A percentile compares a stretch with the other conserved stretches of the same genome.
Conservation (phyloP, 2,797 vertebrate genomes). For the Heteromormyrus szaboi region DNA sequence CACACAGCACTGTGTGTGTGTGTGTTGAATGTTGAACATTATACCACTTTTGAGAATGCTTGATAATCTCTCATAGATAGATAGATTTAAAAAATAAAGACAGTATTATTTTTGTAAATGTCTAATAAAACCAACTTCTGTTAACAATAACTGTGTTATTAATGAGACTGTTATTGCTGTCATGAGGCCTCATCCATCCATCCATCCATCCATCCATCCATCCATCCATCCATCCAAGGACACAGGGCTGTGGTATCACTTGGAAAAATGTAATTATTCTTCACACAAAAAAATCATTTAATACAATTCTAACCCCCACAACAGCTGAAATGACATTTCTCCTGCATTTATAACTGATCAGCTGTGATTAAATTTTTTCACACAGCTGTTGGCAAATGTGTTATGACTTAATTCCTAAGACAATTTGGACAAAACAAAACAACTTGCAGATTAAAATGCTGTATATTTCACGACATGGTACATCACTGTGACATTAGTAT, state of each 20-base stretch:
- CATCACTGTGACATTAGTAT: not conserved
- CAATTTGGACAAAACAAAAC: not conserved
- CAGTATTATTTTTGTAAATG: not conserved
- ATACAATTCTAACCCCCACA: not conserved
- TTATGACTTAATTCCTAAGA: not conserved
- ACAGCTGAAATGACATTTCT: not conserved
- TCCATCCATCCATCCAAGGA: not conserved
- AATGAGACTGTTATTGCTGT: not conserved
- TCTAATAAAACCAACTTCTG: not conserved
- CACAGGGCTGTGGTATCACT: not conserved
- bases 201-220: not conserved
- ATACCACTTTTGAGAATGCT: not conserved
- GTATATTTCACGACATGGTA: not conserved
- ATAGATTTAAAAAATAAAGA: not conserved
- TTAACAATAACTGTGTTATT: slow-evolving; percentile 2
- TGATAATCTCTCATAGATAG: slow-evolving; percentile 10
- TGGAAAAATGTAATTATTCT: not conserved
- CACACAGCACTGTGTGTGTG: not conserved
- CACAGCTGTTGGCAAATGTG: not conserved
- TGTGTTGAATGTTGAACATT: not conserved
- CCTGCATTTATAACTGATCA: not conserved
- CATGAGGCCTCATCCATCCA: not conserved
- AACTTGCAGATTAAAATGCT: not conserved
- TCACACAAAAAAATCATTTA: not conserved
- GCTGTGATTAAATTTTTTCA: not conserved